These are phyloP conservation scores for Dinomys branickii DNA, from an alignment of 2,113 vertebrate species.

Conservation along the genomic window DNA sequence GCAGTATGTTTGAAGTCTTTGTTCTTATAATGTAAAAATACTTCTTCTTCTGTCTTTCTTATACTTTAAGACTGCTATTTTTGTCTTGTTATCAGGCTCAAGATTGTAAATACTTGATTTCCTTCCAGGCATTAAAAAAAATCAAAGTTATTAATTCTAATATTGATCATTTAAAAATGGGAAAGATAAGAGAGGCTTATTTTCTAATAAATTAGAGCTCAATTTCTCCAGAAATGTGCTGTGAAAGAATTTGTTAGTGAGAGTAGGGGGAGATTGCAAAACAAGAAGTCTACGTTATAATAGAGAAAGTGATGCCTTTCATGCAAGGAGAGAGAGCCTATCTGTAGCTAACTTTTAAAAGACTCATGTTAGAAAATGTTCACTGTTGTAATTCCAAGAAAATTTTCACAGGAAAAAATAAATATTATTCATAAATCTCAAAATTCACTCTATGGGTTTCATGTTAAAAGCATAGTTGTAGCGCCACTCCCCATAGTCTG, in stretches of 20 bases:
- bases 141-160: background rate
- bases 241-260: constrained; percentile 8
- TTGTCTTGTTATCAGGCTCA: background rate
- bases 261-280: background rate
- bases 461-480: background rate
- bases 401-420: constrained; percentile 14
- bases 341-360: background rate
- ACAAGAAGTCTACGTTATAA: background rate
- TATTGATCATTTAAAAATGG: background rate
- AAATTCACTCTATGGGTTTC: background rate
- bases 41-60: background rate
- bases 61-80: background rate
- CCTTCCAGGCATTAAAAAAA: background rate
- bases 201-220: background rate
- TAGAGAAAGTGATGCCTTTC: background rate
- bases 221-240: background rate
- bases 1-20: constrained; percentile 22
- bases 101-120: background rate
- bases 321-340: background rate
- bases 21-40: constrained; percentile 7
- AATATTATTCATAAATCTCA: constrained; percentile 2
- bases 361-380: background rate
- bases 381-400: background rate
- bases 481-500: background rate
- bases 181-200: background rate